Conservation (phyloP, 2,113 vertebrate species). For the Hippocampus abdominalis region DNA sequence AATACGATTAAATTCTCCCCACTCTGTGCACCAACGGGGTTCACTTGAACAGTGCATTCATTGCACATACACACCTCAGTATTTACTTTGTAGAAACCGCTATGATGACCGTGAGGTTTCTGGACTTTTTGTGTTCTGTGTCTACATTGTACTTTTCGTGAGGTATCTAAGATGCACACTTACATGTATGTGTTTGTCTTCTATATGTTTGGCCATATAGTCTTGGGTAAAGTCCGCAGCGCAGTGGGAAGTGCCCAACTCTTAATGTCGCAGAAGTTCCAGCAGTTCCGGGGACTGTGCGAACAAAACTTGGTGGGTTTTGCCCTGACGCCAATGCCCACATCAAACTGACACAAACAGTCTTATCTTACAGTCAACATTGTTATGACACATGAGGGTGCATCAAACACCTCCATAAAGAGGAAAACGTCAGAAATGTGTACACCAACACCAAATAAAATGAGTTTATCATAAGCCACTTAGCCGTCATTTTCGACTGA, state of each 20-base stretch:
- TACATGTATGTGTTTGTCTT: slow-evolving; percentile 2
- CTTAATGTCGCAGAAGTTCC: slow-evolving; percentile 86
- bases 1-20: slow-evolving; percentile 23
- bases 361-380: not conserved
- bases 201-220: slow-evolving; percentile 59
- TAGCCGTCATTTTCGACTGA: slow-evolving; percentile 32
- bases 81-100: not conserved
- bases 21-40: slow-evolving; percentile 7
- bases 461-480: slow-evolving; percentile 47
- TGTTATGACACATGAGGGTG: not conserved
- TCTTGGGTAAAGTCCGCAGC: slow-evolving; percentile 94
- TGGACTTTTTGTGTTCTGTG: not conserved
- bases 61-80: not conserved
- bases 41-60: not conserved
- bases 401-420: not conserved
- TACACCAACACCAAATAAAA: slow-evolving; percentile 28
- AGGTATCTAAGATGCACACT: not conserved
- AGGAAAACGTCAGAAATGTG: not conserved
- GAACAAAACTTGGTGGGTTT: slow-evolving; percentile 95
- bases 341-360: not conserved
- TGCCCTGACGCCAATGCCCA: not conserved
- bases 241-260: slow-evolving; percentile 80
- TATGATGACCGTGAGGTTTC: not conserved
- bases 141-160: not conserved
- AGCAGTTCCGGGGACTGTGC: slow-evolving; percentile 96